These are phyloP conservation scores for Formicarius rufipectus DNA, from an alignment of 2,113 vertebrate genomes.

Conservation along the genomic window DNA sequence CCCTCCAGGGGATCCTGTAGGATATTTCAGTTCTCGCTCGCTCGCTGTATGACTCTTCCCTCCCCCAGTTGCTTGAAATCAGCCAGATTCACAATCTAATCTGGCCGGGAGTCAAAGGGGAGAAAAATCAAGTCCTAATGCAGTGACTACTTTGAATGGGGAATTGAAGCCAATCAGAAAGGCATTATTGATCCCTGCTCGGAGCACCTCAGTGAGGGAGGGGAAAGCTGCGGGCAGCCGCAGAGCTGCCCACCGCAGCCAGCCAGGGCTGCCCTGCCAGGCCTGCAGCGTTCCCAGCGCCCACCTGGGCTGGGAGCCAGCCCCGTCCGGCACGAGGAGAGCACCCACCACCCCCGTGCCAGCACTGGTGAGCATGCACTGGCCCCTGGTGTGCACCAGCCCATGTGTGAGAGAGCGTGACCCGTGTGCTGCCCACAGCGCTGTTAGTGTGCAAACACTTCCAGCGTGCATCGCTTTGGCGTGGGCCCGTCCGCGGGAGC, in stretches of 20 bases:
- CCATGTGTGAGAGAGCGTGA: not conserved
- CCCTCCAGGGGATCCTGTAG: constrained; percentile 60
- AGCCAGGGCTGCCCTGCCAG: not conserved
- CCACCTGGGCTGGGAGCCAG: not conserved
- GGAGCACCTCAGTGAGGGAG: not conserved
- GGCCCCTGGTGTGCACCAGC: rapidly evolving
- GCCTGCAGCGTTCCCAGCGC: not conserved
- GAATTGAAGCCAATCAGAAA: constrained; percentile 58
- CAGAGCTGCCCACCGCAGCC: constrained; percentile 16
- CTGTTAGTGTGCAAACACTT: not conserved
- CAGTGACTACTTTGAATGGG: constrained; percentile 24
- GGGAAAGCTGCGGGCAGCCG: not conserved
- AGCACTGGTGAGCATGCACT: not conserved
- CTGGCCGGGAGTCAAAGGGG: constrained; percentile 53
- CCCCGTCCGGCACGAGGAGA: rapidly evolving
- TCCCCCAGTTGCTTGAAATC: constrained; percentile 53
- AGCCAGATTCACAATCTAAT: constrained; percentile 67
- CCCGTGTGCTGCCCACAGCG: not conserved
- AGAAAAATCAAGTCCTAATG: constrained; percentile 57
- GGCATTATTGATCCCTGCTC: constrained; percentile 10
- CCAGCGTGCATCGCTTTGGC: rapidly evolving
- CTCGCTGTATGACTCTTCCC: constrained; percentile 17
- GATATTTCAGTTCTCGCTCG: constrained; percentile 44
- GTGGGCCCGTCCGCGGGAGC: not conserved
- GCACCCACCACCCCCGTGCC: not conserved